Percentiles rank a stretch among this genome's conserved stretches.
phyloP scores from a whole-genome alignment of 2,888 invertebrate species.

The Archips crataeganus region DNA sequence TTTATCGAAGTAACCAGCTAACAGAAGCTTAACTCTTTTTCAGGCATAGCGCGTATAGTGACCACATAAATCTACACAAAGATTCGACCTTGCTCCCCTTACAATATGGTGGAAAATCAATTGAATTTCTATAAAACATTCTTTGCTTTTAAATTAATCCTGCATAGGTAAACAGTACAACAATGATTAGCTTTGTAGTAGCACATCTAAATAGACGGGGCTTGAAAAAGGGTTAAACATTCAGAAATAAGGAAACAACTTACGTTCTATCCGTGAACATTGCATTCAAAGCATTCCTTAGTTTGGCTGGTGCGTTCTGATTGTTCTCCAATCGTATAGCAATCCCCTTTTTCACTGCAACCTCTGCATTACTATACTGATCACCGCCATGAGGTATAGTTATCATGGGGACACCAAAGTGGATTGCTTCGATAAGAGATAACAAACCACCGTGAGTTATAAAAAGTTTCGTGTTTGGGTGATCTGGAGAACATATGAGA shows the following conservation, averaged over 20 bases:
- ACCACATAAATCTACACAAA: too few species aligned
- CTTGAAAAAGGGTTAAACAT: too few species aligned
- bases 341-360: constrained; percentile 34
- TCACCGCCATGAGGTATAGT: constrained; percentile 43
- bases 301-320: constrained; percentile 8
- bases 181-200: too few species aligned
- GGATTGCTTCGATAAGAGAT: constrained; percentile 44
- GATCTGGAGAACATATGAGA: constrained; percentile 39
- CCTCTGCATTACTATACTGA: constrained; percentile 42
- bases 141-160: too few species aligned
- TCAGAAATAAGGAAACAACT: not conserved
- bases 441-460: constrained; percentile 45
- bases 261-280: constrained; percentile 33
- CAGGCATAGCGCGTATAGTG: too few species aligned
- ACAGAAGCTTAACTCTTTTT: too few species aligned
- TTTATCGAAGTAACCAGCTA: too few species aligned
- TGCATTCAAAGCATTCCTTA: constrained; percentile 17
- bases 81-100: too few species aligned
- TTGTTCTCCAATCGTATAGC: constrained; percentile 36
- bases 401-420: constrained; percentile 46
- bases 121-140: too few species aligned
- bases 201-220: too few species aligned
- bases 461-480: constrained; percentile 45
- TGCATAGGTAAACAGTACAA: too few species aligned
- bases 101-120: too few species aligned